Evolutionary conservation across 2,888 invertebrate species (phyloP).

Genomic region (Spisula subtruncata): DNA sequence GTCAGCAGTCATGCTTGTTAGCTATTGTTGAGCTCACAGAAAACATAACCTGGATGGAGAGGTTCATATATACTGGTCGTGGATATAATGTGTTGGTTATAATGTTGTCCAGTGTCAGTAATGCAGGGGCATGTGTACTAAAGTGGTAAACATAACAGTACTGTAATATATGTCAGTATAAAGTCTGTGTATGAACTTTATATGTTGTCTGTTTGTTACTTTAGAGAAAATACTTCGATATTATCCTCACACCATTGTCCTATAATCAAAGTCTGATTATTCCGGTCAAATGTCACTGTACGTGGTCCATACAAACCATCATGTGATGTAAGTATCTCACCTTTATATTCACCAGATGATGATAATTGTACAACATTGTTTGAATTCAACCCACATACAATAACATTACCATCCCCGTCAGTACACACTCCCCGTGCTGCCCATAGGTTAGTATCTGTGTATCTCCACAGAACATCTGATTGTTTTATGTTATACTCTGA

Average conservation of each 20-base stretch:
- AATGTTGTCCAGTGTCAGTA: too few relatives aligned
- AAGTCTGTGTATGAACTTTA: too few relatives aligned
- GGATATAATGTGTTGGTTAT: too few relatives aligned
- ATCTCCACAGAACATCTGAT: conserved; percentile 8
- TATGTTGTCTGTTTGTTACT: too few relatives aligned
- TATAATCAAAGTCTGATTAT: not conserved
- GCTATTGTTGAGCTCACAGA: too few relatives aligned
- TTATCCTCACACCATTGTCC: not conserved
- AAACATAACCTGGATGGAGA: too few relatives aligned
- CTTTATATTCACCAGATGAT: not conserved
- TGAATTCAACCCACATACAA: not conserved
- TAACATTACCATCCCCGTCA: not conserved
- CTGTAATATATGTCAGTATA: too few relatives aligned
- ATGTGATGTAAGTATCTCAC: not conserved
- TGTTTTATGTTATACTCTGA: too few relatives aligned
- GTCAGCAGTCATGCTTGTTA: too few relatives aligned
- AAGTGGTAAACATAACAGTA: too few relatives aligned
- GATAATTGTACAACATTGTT: not conserved
- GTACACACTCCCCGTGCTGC: not conserved
- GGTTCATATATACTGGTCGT: too few relatives aligned
- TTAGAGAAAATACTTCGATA: not conserved
- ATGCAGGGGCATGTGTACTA: too few relatives aligned
- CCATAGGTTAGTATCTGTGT: not conserved
- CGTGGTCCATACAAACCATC: not conserved
- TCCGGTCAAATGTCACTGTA: not conserved